A percentile compares a stretch with the other conserved stretches of the same genome.
These are phyloP conservation scores for Heliconius aoede DNA, from an alignment of 2,888 invertebrate species.

Conservation along the genomic window DNA sequence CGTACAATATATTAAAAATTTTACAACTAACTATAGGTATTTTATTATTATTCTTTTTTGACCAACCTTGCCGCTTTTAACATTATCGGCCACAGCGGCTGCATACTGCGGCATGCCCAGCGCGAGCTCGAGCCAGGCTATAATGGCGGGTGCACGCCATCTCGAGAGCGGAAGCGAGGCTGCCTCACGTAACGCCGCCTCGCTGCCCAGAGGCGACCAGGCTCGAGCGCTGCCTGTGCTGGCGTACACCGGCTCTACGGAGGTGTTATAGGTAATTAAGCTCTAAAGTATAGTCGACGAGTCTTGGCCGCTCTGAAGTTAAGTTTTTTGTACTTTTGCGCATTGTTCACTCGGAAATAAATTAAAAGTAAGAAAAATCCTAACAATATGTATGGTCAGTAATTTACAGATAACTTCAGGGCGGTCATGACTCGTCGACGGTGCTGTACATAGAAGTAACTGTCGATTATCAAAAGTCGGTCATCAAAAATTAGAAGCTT, in stretches of 20 bases:
- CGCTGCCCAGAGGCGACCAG: conserved; percentile 89
- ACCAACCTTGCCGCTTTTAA: conserved; percentile 95
- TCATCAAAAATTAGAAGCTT: too few species aligned
- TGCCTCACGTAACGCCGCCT: conserved; percentile 93
- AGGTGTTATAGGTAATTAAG: conserved; percentile 19
- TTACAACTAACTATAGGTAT: too few species aligned
- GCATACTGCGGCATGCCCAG: conserved; percentile 98
- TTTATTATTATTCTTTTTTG: neutral
- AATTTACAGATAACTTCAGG: too few species aligned
- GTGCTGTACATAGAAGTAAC: too few species aligned
- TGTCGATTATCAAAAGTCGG: too few species aligned
- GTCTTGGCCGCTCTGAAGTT: too few species aligned
- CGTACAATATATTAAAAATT: too few species aligned
- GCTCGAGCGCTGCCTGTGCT: conserved; percentile 81
- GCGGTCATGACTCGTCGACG: too few species aligned
- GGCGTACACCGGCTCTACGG: conserved; percentile 78
- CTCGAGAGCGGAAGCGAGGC: conserved; percentile 93
- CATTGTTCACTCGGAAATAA: too few species aligned
- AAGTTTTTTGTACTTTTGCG: too few species aligned
- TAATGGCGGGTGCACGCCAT: conserved; percentile 96
- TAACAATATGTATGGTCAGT: too few species aligned
- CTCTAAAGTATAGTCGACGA: neutral
- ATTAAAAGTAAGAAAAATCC: too few species aligned
- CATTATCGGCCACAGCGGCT: conserved; percentile 94
- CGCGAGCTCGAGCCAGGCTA: conserved; percentile 97